Base-by-base conservation (phyloP, 2,113 vertebrate genomes). In the Nycticebus coucang region DNA sequence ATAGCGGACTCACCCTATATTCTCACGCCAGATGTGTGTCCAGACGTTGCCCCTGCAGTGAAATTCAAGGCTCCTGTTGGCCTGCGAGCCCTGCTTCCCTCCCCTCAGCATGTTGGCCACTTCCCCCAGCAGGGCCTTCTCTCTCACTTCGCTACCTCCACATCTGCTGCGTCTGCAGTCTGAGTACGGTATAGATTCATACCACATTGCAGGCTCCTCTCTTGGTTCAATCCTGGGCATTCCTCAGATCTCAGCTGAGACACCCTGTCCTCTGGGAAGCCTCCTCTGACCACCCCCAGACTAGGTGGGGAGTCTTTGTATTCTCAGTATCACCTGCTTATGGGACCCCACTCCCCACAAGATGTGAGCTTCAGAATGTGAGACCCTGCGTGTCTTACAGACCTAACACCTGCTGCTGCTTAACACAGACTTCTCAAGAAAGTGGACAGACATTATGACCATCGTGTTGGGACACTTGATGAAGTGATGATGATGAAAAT, bases 101-200 rank as follows among this genome's bases (percentile, higher is more conserved):
- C 45, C 57, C 5, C 0, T 7, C 45, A 1, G 5, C 24, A 21
- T 59, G 37, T 24, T 1, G 13, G 28, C 3, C 17, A 7, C 64
- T 17, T 75, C 37, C 74, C 55, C 18, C 12, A 21, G 19, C 9
- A 10, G 0, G 33, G 11, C 11, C 21, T 26, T 28, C 22, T 21
- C 55, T 37, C 17, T n/a, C 62, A 1, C 28, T 14, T 84, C 18
- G 14, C 2, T 1, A 2, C 4, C n/a, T 57, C 84, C 75, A 35
- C 0, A 0, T 4, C 19, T 4, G 24, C 2, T 41, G 11, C 12
- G 26, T 22, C 45, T n/a, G 60, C 0, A 0, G 60, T 37, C 41
- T 59, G 4, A 9, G 13, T n/a, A 41, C n/a, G 50, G 59, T 55
- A 21, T 64, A 17, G n/a, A 14, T 15, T 60, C 62, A 28, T 22